phyloP scores from a whole-genome alignment of 2,113 vertebrate species.

The Urocynchramus pylzowi region DNA sequence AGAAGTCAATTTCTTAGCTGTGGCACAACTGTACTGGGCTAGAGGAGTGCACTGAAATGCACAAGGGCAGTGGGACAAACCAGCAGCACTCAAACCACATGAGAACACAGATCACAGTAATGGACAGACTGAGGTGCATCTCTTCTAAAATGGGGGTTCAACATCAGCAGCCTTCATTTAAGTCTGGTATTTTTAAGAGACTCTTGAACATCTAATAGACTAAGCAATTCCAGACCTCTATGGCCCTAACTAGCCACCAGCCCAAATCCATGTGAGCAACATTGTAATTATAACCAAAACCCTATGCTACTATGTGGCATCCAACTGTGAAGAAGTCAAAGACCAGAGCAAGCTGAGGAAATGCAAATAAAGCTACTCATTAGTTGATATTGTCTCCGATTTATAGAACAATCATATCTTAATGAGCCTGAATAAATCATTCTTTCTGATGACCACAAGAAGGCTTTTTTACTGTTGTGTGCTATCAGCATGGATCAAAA shows the following conservation, averaged over 20 bases:
- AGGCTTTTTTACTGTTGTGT: neutral
- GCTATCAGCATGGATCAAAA: neutral
- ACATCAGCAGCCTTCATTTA: neutral
- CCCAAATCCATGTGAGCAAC: neutral
- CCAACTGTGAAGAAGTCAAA: neutral
- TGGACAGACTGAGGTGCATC: neutral
- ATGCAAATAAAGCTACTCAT: neutral
- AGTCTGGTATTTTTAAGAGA: neutral
- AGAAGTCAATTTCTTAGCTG: neutral
- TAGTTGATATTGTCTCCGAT: neutral
- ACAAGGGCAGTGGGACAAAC: neutral
- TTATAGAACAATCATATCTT: neutral
- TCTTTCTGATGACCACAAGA: neutral
- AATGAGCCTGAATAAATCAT: neutral
- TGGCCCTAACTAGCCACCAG: neutral
- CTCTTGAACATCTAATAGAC: neutral
- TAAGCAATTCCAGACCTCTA: neutral
- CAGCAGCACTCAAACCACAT: neutral
- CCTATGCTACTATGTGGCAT: neutral
- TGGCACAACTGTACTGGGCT: neutral
- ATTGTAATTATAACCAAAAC: neutral
- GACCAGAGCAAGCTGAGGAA: neutral
- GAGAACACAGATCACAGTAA: neutral
- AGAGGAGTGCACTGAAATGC: neutral
- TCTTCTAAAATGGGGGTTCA: neutral